Evolutionary conservation across 2,113 vertebrate genomes (phyloP), one percentile per base, ranked within the genome.

Genomic region (Conger conger): DNA sequence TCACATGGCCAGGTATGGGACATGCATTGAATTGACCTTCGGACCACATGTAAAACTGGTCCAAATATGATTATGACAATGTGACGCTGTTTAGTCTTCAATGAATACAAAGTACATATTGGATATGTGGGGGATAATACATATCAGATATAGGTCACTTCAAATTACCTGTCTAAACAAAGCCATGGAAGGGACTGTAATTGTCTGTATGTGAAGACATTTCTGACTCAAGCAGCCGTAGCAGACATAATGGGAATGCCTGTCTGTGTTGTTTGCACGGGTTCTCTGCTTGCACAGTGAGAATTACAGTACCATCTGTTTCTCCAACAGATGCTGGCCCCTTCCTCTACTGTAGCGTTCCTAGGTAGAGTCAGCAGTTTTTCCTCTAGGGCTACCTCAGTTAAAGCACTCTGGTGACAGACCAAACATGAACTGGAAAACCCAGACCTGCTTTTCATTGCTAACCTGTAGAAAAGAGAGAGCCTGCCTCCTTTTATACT

Each of bases 381-480:
- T 6, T 33, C 68, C 68, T 30, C n/a, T 7, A 4, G 33, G 68
- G 13, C 68, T 13, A 13, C 33, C n/a, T 73, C 27, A 33, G 68
- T 73, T n/a, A 33, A n/a, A 73, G 2, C n/a, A 9, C 68, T 73
- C 68, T 33, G 68, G 27, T 11, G 23, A 33, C 68, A 73, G n/a
- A 13, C 27, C 68, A n/a, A 30, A 33, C 68, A 73, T 2, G n/a
- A 73, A 33, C 27, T 11, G 68, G 68, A 33, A 73, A n/a, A 73
- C 68, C 63, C 68, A 30, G n/a, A n/a, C 27, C 68, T 73, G 68
- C 68, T 73, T 73, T 33, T 73, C 68, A 73, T 33, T 23, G 68
- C n/a, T 33, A 73, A 73, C 68, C n/a, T 73, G 68, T 73, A 73
- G n/a, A 73, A 33, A 73, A 33, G n/a, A 73, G 68, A 73, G 68